Conservation (phyloP, 2,797 vertebrate genomes). For the Perodicticus potto region DNA sequence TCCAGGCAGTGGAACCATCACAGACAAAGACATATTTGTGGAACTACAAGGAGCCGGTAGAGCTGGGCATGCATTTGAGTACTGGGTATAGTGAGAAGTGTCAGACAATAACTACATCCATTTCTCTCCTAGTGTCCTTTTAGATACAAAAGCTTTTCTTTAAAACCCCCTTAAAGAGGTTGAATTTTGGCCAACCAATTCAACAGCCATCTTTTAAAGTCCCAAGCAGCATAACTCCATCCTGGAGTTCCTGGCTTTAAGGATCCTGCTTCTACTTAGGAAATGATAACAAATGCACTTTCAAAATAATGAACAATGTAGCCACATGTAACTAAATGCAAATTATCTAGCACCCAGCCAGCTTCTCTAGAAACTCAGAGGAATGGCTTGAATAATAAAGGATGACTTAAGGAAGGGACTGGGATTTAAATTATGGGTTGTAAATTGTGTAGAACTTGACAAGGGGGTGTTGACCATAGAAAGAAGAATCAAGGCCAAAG, state of each 20-base stretch:
- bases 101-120: background rate
- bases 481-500: background rate
- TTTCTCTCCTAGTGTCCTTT: background rate
- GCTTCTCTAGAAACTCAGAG: constrained; percentile 25
- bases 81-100: background rate
- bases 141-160: constrained; percentile 5
- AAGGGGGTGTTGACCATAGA: background rate
- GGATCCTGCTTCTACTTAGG: background rate
- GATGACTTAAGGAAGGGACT: background rate
- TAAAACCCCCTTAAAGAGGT: background rate
- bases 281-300: background rate
- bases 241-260: background rate
- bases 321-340: background rate
- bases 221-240: background rate
- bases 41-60: background rate
- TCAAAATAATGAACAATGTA: background rate
- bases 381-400: background rate
- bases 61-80: background rate
- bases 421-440: background rate
- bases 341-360: background rate
- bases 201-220: background rate
- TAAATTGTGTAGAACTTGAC: background rate
- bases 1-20: background rate
- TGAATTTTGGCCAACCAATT: background rate
- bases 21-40: background rate